These are phyloP conservation scores for Seison nebaliae DNA, from an alignment of 1,140 invertebrate species.

Conservation along the genomic window DNA sequence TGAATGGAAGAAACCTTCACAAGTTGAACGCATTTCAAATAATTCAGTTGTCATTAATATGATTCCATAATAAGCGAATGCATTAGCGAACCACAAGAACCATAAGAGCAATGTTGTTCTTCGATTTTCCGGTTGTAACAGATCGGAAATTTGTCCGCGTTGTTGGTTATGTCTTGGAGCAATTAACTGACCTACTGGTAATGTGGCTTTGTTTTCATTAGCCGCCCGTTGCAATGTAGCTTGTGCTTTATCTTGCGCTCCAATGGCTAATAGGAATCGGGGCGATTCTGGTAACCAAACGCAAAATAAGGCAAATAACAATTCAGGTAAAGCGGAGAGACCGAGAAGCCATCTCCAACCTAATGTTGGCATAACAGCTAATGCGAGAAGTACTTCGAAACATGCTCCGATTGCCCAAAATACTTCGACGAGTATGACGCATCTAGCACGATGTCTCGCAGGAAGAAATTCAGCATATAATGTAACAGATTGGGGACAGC, in stretches of 20 bases:
- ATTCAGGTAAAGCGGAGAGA: constrained; percentile 53
- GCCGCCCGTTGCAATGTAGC: constrained; percentile 55
- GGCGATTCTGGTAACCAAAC: constrained; percentile 79
- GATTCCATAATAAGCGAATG: constrained; percentile 80
- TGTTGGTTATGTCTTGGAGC: constrained; percentile 39
- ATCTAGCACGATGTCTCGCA: constrained; percentile 63
- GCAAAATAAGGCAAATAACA: constrained; percentile 22
- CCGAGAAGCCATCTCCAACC: constrained; percentile 68
- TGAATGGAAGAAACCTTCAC: constrained; percentile 27
- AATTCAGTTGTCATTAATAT: constrained; percentile 79
- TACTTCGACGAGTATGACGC: constrained; percentile 71
- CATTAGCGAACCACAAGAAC: constrained; percentile 52
- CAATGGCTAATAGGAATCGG: constrained; percentile 53
- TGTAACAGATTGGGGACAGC: constrained; percentile 83
- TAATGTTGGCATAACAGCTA: constrained; percentile 63
- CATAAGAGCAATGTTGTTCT: constrained; percentile 9
- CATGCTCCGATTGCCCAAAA: constrained; percentile 29
- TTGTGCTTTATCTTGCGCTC: constrained; percentile 54
- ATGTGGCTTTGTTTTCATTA: constrained; percentile 56
- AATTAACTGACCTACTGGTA: constrained; percentile 49
- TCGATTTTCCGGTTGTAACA: constrained; percentile 6
- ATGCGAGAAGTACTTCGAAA: constrained; percentile 43
- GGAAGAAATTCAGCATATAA: constrained; percentile 80
- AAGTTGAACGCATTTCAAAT: constrained; percentile 39
- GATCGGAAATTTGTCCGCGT: constrained; percentile 7